Evolutionary conservation across 1,140 invertebrate genomes (phyloP).

Genomic region (Stegodyphus dumicola): DNA sequence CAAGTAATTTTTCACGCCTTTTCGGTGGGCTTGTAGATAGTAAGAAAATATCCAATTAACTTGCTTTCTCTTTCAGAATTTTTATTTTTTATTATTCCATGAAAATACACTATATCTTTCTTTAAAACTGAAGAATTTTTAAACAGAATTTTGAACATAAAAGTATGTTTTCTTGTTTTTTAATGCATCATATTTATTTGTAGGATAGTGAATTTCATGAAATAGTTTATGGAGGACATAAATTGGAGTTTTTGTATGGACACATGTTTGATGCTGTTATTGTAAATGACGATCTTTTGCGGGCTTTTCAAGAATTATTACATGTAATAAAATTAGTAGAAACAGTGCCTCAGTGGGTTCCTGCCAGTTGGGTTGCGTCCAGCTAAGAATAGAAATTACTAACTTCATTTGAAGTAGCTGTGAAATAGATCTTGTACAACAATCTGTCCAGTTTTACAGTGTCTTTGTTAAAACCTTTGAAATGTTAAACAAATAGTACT

Average conservation of each 20-base stretch:
- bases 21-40: too few species aligned
- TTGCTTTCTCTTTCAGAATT: neutral
- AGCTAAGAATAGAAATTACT: constrained; percentile 28
- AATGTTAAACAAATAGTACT: too few species aligned
- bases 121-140: too few species aligned
- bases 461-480: too few species aligned
- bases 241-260: constrained; percentile 94
- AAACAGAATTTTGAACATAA: too few species aligned
- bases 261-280: constrained; percentile 95
- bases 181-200: constrained; percentile 39
- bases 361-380: constrained; percentile 80
- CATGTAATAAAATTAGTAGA: constrained; percentile 86
- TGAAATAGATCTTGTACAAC: too few species aligned
- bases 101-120: neutral
- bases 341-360: constrained; percentile 95
- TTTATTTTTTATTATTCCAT: neutral
- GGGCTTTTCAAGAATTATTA: constrained; percentile 88
- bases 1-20: too few species aligned
- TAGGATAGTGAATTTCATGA: constrained; percentile 94
- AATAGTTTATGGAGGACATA: constrained; percentile 85
- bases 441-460: too few species aligned
- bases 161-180: too few species aligned
- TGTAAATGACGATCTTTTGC: constrained; percentile 88
- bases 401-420: too few species aligned
- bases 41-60: too few species aligned